Evolutionary conservation across 1,140 invertebrate species (phyloP), one percentile per base, ranked within the genome.

Genomic region (Phthorimaea operculella): DNA sequence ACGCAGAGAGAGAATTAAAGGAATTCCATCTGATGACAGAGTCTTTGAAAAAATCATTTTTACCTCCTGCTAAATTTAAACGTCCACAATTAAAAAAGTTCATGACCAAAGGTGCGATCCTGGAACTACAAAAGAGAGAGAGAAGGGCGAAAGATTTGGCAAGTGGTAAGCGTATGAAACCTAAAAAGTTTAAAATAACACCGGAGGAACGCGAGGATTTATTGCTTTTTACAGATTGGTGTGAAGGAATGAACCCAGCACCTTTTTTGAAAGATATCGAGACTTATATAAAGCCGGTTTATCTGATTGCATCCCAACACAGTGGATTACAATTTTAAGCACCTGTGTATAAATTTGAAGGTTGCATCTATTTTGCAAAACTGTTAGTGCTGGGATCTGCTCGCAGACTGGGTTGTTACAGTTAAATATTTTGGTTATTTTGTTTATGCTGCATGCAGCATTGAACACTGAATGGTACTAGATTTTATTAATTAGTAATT

Each of bases 1-100:
- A 87, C 11, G 88, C 87, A 8, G 74, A 82, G 0, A 77, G 65
- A 44, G 86, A 88, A 72, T 84, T 87, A 8, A 55, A 70, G 8
- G 72, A 76, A 51, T 60, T 84, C 21, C 70, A 78, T 55, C 72
- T 64, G 33, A 58, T 86, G 5, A 67, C 66, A 16, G 63, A 70
- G 21, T 68, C 62, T 33, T 63, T 86, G 51, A 74, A 70, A 28
- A 68, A 70, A 63, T 68, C 74, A 4, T 74, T 88, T 72, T 78
- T 85, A 51, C 80, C 84, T 6, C 77, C 82, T 0, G 51, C 52
- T 36, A 36, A 52, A 39, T 57, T 34, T 17, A 33, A n/a, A 33
- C 36, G 52, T n/a, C 52, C 52, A n/a, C 8, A 17, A 15, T 7
- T 52, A 8, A 18, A 11, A 17, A 52, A 52, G 15, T 52, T 36